Evolutionary conservation across 2,888 invertebrate species (phyloP), one percentile per base, ranked within the genome.

Genomic region (Rhamphomyia laevipes): DNA sequence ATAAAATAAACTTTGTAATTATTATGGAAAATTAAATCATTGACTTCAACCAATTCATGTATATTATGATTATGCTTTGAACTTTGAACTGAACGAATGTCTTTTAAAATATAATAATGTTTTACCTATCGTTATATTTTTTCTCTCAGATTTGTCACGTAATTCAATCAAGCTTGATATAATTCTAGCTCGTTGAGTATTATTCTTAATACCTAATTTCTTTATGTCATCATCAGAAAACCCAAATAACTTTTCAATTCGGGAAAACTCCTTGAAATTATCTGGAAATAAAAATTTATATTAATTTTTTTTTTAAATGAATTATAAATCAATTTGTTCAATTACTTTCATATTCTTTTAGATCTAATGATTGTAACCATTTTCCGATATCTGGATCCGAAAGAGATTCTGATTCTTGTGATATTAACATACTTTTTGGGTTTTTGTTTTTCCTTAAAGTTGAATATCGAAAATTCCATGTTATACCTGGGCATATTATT

Each of bases 141-240:
- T 53, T 48, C 50, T 70, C 53, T 77, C 70, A 47, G 76, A 76
- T 64, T 81, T 82, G 21, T 77, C 75, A 38, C 77, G 71, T 5
- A 82, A 71, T 10, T 77, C 74, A n/a, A 79, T 73, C 46, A 83
- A 68, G 62, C 79, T 82, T 33, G 79, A 76, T 53, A 80, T 74
- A 56, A 83, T 77, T 57, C 76, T 73, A 2, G 80, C 78, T 30
- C 82, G 68, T 65, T 83, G 81, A 15, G 76, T 76, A 3, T 78
- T 73, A 58, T 78, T 78, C 54, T 75, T 76, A 31, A 83, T 72
- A 1, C 82, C 82, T 51, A 80, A 63, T 42, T 74, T 71, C 59
- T 75, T 76, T 45, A 83, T 70, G 55, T 79, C 79, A 4, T 71
- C 67, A 61, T 83, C 80, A 27, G 73, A 72, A 57, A 74, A 67